A percentile compares a stretch with the other conserved stretches of the same genome.
Conservation (phyloP, 2,113 vertebrate genomes). For the Ivindomyrus marchei region DNA sequence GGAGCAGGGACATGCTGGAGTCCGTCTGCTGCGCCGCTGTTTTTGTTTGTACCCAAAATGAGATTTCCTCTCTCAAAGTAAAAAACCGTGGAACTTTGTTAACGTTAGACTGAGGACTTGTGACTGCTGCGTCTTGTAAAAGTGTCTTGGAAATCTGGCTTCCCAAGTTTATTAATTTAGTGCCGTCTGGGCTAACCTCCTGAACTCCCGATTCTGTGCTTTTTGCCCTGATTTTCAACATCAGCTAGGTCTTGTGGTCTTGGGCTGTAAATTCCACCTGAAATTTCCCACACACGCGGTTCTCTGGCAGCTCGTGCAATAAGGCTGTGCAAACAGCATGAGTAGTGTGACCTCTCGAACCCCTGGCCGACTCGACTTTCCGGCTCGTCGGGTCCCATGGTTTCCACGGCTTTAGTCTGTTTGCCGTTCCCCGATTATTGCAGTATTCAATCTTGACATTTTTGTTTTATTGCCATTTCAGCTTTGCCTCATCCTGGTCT, state of each 20-base stretch:
- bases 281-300: neutral
- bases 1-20: neutral
- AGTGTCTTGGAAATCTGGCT: neutral
- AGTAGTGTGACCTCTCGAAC: neutral
- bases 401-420: neutral
- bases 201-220: neutral
- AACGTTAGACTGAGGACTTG: neutral
- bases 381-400: too few species aligned
- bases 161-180: neutral
- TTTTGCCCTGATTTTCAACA: slow-evolving; percentile 21
- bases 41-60: neutral
- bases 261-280: slow-evolving; percentile 17
- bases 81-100: neutral
- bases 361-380: neutral
- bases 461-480: neutral
- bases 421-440: neutral
- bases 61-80: neutral
- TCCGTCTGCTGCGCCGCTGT: neutral
- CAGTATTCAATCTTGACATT: neutral
- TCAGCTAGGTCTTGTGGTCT: slow-evolving; percentile 8
- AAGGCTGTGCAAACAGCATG: slow-evolving; percentile 8
- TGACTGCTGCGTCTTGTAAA: neutral
- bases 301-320: slow-evolving; percentile 15
- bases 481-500: neutral
- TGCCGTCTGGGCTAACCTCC: neutral